phyloP scores from a whole-genome alignment of 53 echinoderm and acorn worm species.

The Crossaster papposus region DNA sequence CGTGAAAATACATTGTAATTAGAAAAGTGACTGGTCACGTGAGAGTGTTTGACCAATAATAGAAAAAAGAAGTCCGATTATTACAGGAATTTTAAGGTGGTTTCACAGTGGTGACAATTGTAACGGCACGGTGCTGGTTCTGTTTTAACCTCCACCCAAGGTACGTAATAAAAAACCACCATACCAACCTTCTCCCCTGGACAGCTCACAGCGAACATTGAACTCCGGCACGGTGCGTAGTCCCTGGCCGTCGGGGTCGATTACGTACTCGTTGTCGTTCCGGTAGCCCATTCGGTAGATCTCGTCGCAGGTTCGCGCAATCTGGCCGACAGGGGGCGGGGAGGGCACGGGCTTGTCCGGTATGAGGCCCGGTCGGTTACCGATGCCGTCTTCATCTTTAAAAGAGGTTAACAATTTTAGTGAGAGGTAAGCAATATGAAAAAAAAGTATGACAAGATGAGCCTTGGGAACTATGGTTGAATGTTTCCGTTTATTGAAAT shows the following conservation, averaged over 20 bases:
- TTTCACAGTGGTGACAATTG: too few species aligned
- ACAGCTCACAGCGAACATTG: conserved; percentile 56
- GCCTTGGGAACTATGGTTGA: too few species aligned
- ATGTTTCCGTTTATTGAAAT: too few species aligned
- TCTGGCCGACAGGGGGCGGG: conserved; percentile 44
- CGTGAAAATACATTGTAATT: too few species aligned
- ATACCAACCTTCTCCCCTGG: conserved; percentile 52
- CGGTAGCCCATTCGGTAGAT: conserved; percentile 56
- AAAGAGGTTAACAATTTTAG: background rate
- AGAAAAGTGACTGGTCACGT: too few species aligned
- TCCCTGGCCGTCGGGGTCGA: conserved; percentile 49
- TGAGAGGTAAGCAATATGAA: background rate
- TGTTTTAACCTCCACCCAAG: background rate
- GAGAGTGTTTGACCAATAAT: too few species aligned
- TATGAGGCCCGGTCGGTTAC: background rate
- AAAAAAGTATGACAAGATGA: background rate
- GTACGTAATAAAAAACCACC: too few species aligned
- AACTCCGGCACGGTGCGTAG: conserved; percentile 43
- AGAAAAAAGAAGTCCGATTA: too few species aligned
- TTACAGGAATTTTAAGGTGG: too few species aligned
- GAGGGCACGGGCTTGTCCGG: conserved; percentile 27
- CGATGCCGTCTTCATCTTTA: conserved; percentile 35
- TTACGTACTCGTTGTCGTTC: conserved; percentile 56
- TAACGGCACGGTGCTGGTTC: background rate
- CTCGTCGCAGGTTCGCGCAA: conserved; percentile 54